Evolutionary conservation across 1,140 invertebrate genomes (phyloP).

Genomic region (Bombus cullumanus): DNA sequence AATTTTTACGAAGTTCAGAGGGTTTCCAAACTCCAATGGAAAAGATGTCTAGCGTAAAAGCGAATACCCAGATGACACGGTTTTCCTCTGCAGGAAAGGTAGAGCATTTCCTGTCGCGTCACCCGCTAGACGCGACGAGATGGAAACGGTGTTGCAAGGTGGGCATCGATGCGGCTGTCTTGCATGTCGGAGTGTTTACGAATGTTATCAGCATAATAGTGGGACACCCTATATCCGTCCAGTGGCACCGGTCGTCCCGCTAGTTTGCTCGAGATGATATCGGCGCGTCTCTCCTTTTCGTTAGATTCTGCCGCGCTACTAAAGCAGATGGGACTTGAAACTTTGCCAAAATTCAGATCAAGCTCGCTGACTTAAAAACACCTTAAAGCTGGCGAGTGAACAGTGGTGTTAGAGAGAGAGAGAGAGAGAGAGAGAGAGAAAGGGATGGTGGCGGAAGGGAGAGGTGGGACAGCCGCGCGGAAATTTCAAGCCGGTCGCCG

Average conservation of each 20-base stretch:
- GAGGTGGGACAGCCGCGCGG: constrained; percentile 30
- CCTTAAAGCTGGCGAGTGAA: constrained; percentile 62
- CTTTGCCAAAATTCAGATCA: constrained; percentile 79
- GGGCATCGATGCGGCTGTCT: constrained; percentile 40
- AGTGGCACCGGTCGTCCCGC: constrained; percentile 66
- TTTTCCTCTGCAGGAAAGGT: constrained; percentile 18
- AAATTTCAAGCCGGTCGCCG: constrained; percentile 56
- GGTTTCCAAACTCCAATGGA: constrained; percentile 8
- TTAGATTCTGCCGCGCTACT: constrained; percentile 76
- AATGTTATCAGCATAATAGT: constrained; percentile 71
- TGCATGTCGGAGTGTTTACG: constrained; percentile 62
- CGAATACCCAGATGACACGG: neutral
- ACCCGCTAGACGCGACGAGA: constrained; percentile 64
- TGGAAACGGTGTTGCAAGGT: constrained; percentile 44
- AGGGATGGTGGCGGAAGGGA: too few relatives aligned
- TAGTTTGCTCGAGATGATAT: constrained; percentile 80
- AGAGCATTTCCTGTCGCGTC: constrained; percentile 58
- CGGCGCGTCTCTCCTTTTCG: constrained; percentile 75
- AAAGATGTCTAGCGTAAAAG: neutral
- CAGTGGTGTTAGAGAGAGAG: neutral
- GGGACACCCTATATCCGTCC: constrained; percentile 71
- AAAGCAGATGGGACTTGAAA: constrained; percentile 80
- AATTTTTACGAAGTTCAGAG: constrained; percentile 30
- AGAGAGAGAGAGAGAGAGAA: neutral
- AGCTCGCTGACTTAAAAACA: constrained; percentile 75